Evolutionary conservation across 2,113 vertebrate genomes (phyloP).

Genomic region (Odontophorus gujanensis): DNA sequence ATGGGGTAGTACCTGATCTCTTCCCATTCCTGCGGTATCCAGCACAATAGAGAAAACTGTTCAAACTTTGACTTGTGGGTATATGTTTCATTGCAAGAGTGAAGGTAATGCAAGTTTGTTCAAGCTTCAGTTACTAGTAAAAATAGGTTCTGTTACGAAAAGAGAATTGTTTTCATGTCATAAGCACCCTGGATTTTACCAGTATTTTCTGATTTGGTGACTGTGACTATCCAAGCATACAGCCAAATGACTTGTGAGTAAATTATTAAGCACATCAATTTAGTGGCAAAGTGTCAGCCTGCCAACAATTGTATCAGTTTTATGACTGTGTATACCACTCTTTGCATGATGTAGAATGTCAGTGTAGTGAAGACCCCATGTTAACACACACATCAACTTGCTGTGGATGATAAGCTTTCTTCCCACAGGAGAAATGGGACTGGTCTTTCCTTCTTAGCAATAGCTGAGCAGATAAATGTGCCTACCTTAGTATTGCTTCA

Average conservation of each 20-base stretch:
- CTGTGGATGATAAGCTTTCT: neutral
- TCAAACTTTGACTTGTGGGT: neutral
- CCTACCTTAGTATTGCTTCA: neutral
- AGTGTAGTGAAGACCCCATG: rapidly evolving
- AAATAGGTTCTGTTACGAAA: neutral
- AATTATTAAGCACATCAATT: neutral
- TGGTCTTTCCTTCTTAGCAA: neutral
- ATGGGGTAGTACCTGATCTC: neutral
- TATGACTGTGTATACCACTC: neutral
- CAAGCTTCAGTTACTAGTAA: neutral
- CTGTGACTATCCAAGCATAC: neutral
- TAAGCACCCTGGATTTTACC: neutral
- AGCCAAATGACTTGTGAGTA: neutral
- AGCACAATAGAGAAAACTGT: neutral
- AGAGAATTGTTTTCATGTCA: neutral
- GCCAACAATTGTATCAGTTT: neutral
- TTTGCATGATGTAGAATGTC: neutral
- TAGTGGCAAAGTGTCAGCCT: neutral
- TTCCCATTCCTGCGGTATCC: neutral
- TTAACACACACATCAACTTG: neutral
- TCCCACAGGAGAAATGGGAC: neutral
- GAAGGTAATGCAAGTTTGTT: neutral
- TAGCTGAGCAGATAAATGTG: neutral
- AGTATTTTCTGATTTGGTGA: neutral
- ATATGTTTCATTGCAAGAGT: neutral